Evolutionary conservation across 2,888 invertebrate genomes (phyloP).

Genomic region (Lordiphosa andalusiaca): DNA sequence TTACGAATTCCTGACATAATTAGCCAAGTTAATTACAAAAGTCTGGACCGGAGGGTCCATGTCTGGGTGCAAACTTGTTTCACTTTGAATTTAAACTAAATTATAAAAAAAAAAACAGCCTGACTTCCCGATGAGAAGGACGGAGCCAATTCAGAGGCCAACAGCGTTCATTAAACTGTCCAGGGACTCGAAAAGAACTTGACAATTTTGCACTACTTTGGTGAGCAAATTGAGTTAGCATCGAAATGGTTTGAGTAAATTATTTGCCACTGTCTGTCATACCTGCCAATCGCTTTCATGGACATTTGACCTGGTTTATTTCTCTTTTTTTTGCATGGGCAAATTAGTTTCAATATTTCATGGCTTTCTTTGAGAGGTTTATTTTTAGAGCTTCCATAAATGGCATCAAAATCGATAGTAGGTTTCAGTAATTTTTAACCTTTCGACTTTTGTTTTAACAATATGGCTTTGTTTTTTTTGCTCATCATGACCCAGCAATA

Average conservation of each 20-base stretch:
- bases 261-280: too few relatives aligned
- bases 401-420: neutral
- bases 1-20: constrained; percentile 63
- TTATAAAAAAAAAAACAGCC: neutral
- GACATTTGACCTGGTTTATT: neutral
- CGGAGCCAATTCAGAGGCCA: too few relatives aligned
- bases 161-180: too few relatives aligned
- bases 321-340: neutral
- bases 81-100: constrained; percentile 53
- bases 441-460: constrained; percentile 16
- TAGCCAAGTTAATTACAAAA: constrained; percentile 70
- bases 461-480: neutral
- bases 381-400: neutral
- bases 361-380: neutral
- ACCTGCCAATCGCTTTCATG: too few relatives aligned
- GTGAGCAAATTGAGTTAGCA: too few relatives aligned
- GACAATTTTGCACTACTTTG: too few relatives aligned
- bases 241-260: too few relatives aligned
- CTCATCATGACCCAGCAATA: constrained; percentile 33
- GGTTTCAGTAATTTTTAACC: constrained; percentile 15
- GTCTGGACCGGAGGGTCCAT: constrained; percentile 34
- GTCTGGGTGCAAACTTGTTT: constrained; percentile 52
- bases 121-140: neutral
- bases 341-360: neutral
- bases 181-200: too few relatives aligned